Evolutionary conservation across 2,888 invertebrate genomes (phyloP).

Genomic region (Caenorhabditis sp.): DNA sequence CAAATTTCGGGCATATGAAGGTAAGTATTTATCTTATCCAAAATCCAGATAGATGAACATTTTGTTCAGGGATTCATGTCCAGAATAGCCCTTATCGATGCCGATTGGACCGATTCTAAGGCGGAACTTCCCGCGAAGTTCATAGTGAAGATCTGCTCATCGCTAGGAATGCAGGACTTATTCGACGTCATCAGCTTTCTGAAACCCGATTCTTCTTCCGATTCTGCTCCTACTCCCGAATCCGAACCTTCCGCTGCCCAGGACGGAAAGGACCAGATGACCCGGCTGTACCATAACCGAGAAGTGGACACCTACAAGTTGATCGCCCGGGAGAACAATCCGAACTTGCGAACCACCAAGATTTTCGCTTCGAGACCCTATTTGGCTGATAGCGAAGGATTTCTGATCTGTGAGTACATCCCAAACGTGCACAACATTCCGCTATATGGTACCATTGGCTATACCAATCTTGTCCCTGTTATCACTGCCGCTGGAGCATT

Average conservation of each 20-base stretch:
- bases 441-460: neutral
- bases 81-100: neutral
- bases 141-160: neutral
- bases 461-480: neutral
- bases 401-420: neutral
- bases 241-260: too few species aligned
- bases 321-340: neutral
- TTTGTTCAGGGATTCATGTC: neutral
- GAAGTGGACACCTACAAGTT: slow-evolving; percentile 1
- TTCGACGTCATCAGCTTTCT: neutral
- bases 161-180: neutral
- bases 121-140: neutral
- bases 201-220: neutral
- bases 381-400: neutral
- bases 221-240: neutral
- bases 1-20: neutral
- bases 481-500: neutral
- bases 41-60: neutral
- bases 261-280: neutral
- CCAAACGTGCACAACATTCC: neutral
- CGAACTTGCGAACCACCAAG: neutral
- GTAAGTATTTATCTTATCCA: neutral
- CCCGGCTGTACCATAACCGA: neutral
- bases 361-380: neutral
- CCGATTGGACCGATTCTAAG: neutral